These are phyloP conservation scores for Galbula dea DNA, from an alignment of 2,113 vertebrate genomes.

Conservation along the genomic window DNA sequence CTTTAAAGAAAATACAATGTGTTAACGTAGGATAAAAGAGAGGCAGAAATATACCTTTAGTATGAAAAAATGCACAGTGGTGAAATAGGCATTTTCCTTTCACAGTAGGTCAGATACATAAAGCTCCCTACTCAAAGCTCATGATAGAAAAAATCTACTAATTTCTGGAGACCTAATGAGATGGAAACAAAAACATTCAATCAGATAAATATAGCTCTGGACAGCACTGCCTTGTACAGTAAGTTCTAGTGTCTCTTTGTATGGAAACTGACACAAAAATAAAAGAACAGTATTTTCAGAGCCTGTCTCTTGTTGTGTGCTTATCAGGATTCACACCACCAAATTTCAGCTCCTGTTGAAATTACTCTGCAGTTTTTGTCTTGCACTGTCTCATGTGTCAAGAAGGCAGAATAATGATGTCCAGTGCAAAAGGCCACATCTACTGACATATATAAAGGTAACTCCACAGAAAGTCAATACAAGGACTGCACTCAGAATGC, in stretches of 20 bases:
- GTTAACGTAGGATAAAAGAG: background rate
- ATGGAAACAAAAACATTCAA: conserved; percentile 1
- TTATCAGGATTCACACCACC: background rate
- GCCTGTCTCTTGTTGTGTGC: background rate
- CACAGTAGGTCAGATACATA: background rate
- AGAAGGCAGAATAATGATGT: background rate
- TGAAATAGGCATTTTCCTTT: background rate
- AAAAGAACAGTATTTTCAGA: conserved; percentile 13
- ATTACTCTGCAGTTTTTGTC: background rate
- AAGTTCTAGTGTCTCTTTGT: conserved; percentile 7
- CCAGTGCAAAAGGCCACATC: background rate
- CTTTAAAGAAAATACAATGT: background rate
- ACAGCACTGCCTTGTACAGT: background rate
- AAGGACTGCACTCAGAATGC: background rate
- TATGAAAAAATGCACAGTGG: background rate
- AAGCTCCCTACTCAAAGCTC: background rate
- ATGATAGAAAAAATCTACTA: conserved; percentile 1
- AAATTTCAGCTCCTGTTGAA: background rate
- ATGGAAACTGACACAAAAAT: conserved; percentile 16
- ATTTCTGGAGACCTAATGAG: background rate
- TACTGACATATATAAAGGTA: background rate
- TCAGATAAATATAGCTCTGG: conserved; percentile 27
- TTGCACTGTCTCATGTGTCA: background rate
- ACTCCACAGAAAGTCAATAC: conserved; percentile 9
- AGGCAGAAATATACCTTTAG: background rate